phyloP scores from a whole-genome alignment of 92 coral and sea anemone genomes.

The Porites divaricata region DNA sequence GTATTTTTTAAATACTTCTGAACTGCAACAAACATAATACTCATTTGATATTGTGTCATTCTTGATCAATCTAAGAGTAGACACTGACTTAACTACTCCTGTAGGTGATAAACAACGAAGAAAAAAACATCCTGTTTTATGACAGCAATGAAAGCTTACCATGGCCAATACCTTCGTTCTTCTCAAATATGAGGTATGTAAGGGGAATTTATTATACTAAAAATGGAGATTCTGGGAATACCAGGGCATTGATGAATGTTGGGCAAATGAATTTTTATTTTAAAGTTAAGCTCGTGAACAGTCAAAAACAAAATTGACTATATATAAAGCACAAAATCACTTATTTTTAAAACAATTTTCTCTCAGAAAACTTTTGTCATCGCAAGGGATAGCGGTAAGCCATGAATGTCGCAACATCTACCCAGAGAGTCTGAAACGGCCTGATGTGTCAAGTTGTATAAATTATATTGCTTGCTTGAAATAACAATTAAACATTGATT shows the following conservation, averaged over 20 bases:
- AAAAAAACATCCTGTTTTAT: not conserved
- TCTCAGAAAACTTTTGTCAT: too few relatives aligned
- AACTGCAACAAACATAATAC: too few relatives aligned
- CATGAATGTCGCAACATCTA: not conserved
- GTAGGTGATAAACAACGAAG: not conserved
- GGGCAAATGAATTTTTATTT: not conserved
- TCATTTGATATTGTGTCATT: too few relatives aligned
- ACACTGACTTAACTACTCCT: not conserved
- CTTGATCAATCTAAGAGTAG: not conserved
- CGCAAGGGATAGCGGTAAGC: not conserved
- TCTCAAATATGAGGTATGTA: conserved; percentile 6
- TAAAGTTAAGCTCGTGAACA: too few relatives aligned
- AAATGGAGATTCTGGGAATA: too few relatives aligned
- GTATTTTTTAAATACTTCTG: not conserved
- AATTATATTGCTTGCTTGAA: too few relatives aligned
- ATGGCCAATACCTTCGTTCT: conserved; percentile 12
- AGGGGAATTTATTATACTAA: not conserved
- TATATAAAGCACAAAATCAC: too few relatives aligned
- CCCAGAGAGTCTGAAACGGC: not conserved
- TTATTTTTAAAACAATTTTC: not conserved
- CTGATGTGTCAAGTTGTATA: not conserved
- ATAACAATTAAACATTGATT: too few relatives aligned
- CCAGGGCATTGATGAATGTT: too few relatives aligned
- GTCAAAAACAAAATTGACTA: too few relatives aligned
- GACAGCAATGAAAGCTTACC: not conserved